Percentiles rank a stretch among this genome's conserved stretches.
These are phyloP conservation scores for Marronus borbonicus DNA, from an alignment of 2,888 invertebrate species.

Conservation along the genomic window DNA sequence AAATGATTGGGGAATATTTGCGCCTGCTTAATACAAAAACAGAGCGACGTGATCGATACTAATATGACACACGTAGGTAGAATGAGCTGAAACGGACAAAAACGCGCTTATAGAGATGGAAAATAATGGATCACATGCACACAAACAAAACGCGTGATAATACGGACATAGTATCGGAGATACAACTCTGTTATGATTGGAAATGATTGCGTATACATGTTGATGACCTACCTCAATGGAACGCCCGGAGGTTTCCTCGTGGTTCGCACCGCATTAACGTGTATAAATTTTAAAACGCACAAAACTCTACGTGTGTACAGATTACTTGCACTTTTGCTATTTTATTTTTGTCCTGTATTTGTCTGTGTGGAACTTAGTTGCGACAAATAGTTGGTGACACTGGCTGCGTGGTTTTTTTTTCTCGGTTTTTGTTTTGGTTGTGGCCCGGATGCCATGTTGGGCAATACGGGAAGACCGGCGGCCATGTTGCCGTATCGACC, in stretches of 20 bases:
- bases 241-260: slow-evolving; percentile 40
- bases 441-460: slow-evolving; percentile 65
- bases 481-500: slow-evolving; percentile 70
- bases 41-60: slow-evolving; percentile 42
- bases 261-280: slow-evolving; percentile 54
- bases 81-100: slow-evolving; percentile 30
- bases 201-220: slow-evolving; percentile 29
- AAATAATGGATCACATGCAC: slow-evolving; percentile 29
- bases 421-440: slow-evolving; percentile 58
- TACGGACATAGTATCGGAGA: slow-evolving; percentile 8
- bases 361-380: slow-evolving; percentile 54
- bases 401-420: slow-evolving; percentile 64
- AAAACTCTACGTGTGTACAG: slow-evolving; percentile 47
- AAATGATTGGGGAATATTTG: slow-evolving; percentile 42
- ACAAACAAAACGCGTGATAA: slow-evolving; percentile 9
- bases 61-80: slow-evolving; percentile 12
- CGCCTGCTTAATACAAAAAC: slow-evolving; percentile 45
- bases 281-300: slow-evolving; percentile 56
- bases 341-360: slow-evolving; percentile 49
- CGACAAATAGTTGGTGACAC: slow-evolving; percentile 66
- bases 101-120: slow-evolving; percentile 23
- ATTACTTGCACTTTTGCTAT: slow-evolving; percentile 45
- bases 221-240: slow-evolving; percentile 58
- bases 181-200: slow-evolving; percentile 30
- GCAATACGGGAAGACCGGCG: slow-evolving; percentile 62